Conservation (phyloP, 2,797 vertebrate species). For the Dendrocincla fuliginosa region DNA sequence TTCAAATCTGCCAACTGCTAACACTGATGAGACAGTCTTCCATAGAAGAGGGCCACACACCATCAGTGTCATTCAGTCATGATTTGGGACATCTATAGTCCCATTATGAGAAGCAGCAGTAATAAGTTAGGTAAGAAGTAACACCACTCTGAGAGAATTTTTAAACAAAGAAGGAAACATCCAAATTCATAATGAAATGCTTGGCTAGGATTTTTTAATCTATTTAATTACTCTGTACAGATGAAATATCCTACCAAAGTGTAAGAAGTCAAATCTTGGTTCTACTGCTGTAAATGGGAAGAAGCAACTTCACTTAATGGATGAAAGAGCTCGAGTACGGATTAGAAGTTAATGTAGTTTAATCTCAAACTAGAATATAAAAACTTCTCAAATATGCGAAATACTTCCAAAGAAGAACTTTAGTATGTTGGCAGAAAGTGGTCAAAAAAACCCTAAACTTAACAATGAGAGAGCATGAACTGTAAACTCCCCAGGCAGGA, state of each 20-base stretch:
- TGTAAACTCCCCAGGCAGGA: neutral
- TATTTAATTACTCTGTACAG: neutral
- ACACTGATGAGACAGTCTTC: neutral
- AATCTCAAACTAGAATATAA: neutral
- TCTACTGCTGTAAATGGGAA: neutral
- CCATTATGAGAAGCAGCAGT: neutral
- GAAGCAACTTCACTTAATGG: neutral
- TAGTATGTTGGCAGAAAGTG: neutral
- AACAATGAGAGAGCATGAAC: neutral
- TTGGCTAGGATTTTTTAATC: neutral
- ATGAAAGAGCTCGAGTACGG: neutral
- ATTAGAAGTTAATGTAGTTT: neutral
- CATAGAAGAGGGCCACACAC: neutral
- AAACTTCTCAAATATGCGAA: neutral
- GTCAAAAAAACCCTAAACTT: neutral
- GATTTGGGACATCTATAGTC: neutral
- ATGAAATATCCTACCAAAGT: neutral
- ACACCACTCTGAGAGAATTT: neutral
- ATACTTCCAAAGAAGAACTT: neutral
- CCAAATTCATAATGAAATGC: neutral
- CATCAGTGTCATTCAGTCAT: neutral
- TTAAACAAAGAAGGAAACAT: neutral
- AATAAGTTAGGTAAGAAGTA: neutral
- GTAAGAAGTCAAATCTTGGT: neutral
- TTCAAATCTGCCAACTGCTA: neutral